These are phyloP conservation scores for Mugil cephalus DNA, from an alignment of 2,113 vertebrate genomes.

Conservation along the genomic window DNA sequence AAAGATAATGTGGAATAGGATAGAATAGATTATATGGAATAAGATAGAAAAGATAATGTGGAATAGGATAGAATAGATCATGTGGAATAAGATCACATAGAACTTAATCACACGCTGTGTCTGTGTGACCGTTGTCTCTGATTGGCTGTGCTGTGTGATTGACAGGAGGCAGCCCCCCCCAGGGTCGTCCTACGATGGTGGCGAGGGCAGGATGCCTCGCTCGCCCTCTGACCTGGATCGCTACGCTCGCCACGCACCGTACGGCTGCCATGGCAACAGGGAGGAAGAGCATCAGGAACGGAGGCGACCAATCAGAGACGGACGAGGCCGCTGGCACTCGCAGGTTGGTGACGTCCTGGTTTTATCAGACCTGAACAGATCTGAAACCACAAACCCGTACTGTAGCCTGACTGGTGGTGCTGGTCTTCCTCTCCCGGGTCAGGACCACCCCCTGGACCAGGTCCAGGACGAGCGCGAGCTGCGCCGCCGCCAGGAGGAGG, in stretches of 20 bases:
- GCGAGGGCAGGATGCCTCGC: slow-evolving; percentile 34
- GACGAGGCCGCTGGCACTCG: slow-evolving; percentile 61
- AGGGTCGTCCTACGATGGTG: slow-evolving; percentile 57
- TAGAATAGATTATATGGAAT: no score
- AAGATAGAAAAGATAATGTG: no score
- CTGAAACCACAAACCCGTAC: no score
- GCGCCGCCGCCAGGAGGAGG: slow-evolving; percentile 88
- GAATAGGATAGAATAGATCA: no score
- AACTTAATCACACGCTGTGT: neutral
- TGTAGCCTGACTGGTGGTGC: neutral
- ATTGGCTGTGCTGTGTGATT: slow-evolving; percentile 13
- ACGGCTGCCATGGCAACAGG: slow-evolving; percentile 12
- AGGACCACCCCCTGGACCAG: slow-evolving; percentile 60
- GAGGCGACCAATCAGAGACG: slow-evolving; percentile 51
- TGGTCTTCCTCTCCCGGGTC: neutral
- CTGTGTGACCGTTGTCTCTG: slow-evolving; percentile 1
- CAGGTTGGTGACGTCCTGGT: no score
- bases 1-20: no score
- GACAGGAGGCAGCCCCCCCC: slow-evolving; percentile 71
- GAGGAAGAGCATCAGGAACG: slow-evolving; percentile 28
- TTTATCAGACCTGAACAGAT: no score
- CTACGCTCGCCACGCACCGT: neutral
- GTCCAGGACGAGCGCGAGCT: slow-evolving; percentile 79
- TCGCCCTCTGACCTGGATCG: slow-evolving; percentile 55
- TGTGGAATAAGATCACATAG: no score